A percentile compares a stretch with the other conserved stretches of the same genome.
These are phyloP conservation scores for Myotis findleyi DNA, from an alignment of 2,797 vertebrate genomes.

Conservation along the genomic window DNA sequence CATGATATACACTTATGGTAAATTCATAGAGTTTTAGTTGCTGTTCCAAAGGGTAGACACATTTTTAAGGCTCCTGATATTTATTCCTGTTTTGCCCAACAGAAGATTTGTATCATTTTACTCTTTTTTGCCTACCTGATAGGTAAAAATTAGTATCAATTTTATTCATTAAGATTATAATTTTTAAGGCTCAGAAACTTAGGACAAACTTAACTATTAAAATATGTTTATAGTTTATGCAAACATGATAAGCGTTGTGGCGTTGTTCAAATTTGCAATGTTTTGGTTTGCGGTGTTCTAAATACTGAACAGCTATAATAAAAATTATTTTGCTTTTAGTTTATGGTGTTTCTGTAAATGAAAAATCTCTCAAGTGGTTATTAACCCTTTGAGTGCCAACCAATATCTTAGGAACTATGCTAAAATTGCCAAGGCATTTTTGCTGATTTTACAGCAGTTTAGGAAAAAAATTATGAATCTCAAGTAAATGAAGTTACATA, in stretches of 20 bases:
- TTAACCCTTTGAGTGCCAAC: background rate
- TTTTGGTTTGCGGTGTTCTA: conserved; percentile 29
- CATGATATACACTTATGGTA: background rate
- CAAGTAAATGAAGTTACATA: no score
- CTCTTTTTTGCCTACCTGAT: background rate
- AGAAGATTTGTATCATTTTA: background rate
- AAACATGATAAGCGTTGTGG: background rate
- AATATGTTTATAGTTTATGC: background rate
- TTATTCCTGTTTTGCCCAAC: background rate
- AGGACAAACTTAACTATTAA: conserved; percentile 3
- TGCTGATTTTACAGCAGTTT: no score
- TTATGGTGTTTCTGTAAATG: background rate
- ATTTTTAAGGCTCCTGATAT: background rate
- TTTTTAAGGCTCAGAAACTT: conserved; percentile 12
- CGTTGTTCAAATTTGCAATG: background rate
- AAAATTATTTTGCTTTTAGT: conserved; percentile 44
- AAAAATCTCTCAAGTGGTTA: background rate
- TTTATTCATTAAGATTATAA: background rate
- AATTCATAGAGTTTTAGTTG: conserved; percentile 9
- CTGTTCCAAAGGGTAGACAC: background rate
- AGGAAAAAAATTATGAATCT: no score
- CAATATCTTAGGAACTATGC: no score
- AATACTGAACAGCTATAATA: background rate
- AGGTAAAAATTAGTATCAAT: background rate
- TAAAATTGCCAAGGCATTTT: no score